Conservation (phyloP, 2,113 vertebrate species). For the Ailurus styani region DNA sequence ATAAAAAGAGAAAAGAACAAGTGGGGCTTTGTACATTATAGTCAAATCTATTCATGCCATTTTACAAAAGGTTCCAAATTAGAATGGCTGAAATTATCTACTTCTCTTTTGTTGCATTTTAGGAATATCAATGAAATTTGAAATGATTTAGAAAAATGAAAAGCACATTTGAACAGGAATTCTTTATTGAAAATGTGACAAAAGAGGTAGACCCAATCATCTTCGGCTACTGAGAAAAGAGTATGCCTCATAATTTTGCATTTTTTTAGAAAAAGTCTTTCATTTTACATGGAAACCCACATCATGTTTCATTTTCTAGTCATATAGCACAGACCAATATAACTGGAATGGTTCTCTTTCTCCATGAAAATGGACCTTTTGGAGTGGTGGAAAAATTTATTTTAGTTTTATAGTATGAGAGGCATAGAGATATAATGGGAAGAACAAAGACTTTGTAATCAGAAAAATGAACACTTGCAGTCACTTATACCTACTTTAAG, state of each 20-base stretch:
- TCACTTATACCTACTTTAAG: not conserved
- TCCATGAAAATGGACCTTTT: not conserved
- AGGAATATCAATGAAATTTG: conserved; percentile 60
- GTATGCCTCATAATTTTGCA: conserved; percentile 10
- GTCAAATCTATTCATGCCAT: conserved; percentile 40
- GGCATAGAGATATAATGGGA: not conserved
- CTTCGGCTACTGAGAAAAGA: not conserved
- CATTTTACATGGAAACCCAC: conserved; percentile 13
- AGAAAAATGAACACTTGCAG: not conserved
- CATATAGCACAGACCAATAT: not conserved
- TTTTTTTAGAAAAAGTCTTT: conserved; percentile 6
- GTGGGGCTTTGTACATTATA: conserved; percentile 12
- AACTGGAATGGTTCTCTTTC: not conserved
- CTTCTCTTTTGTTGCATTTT: conserved; percentile 52
- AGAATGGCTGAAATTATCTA: conserved; percentile 50
- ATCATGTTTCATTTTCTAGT: conserved; percentile 33
- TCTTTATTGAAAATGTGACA: conserved; percentile 51
- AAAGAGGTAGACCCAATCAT: not conserved
- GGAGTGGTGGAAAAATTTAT: not conserved
- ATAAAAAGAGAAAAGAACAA: not conserved
- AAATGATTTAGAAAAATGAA: conserved; percentile 55
- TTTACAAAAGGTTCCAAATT: conserved; percentile 50
- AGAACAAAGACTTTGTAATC: not conserved
- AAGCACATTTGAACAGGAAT: conserved; percentile 44
- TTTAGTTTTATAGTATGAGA: conserved; percentile 25